These are phyloP conservation scores for Cricetomys ansorgei DNA, from an alignment of 2,113 vertebrate genomes.

Conservation along the genomic window DNA sequence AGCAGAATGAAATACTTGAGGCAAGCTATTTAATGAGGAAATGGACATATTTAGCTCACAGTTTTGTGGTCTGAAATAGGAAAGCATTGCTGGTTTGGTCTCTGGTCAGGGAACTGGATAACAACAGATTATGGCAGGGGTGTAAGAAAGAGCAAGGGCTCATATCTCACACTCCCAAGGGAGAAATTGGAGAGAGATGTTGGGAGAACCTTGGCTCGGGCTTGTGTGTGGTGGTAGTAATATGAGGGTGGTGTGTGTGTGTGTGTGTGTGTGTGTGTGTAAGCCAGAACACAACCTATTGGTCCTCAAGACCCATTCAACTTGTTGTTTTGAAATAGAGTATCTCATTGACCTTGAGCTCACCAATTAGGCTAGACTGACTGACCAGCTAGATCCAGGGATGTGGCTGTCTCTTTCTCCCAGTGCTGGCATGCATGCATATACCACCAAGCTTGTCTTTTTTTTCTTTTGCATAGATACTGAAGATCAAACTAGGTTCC, in stretches of 20 bases:
- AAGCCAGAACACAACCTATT: not conserved
- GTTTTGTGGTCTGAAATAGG: not conserved
- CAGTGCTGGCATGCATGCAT: not conserved
- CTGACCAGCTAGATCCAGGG: not conserved
- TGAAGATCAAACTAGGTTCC: not conserved
- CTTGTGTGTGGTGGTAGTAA: not conserved
- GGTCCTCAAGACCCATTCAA: not conserved
- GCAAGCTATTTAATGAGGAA: not conserved
- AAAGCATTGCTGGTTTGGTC: not conserved
- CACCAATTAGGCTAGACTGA: not conserved
- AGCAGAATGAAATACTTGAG: not conserved
- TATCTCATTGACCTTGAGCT: not conserved
- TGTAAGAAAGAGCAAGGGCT: not conserved
- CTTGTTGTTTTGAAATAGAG: not conserved
- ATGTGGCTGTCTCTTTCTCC: not conserved
- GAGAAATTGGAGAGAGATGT: not conserved
- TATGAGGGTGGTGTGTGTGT: not conserved
- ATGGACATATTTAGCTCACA: not conserved
- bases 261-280: too few species aligned
- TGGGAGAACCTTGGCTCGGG: not conserved
- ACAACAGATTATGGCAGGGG: not conserved
- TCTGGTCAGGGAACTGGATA: not conserved
- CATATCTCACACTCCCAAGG: not conserved
- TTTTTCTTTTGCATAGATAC: not conserved
- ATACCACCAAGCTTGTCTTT: not conserved